These are phyloP conservation scores for Apodemia hepburni DNA, from an alignment of 2,888 invertebrate genomes.

Conservation along the genomic window DNA sequence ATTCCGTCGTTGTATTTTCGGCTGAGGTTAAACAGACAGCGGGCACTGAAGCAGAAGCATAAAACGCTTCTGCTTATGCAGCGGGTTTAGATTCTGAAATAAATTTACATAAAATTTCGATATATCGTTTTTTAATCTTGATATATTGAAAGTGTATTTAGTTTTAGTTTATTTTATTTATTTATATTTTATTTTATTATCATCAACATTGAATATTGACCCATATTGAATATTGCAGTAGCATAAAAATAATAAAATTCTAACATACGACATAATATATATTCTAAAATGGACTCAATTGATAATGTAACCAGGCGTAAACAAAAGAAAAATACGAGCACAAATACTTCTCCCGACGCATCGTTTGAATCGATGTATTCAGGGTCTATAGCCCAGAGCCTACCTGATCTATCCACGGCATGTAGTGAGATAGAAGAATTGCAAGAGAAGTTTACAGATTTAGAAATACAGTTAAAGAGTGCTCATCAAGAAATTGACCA, in stretches of 20 bases:
- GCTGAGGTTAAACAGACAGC: not conserved
- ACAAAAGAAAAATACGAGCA: not conserved
- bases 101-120: no score
- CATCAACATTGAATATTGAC: no score
- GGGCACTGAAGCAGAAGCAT: not conserved
- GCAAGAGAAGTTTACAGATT: not conserved
- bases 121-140: no score
- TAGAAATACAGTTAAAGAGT: conserved; percentile 16
- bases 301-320: not conserved
- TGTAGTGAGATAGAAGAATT: not conserved
- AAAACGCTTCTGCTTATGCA: no score
- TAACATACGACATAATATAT: no score
- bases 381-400: not conserved
- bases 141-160: no score
- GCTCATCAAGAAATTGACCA: conserved; percentile 20
- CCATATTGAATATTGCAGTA: no score
- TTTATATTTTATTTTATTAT: no score
- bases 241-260: no score
- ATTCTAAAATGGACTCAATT: not conserved
- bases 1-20: not conserved
- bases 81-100: no score
- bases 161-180: no score
- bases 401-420: conserved; percentile 9
- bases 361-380: not conserved
- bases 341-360: not conserved